These are phyloP conservation scores for Trissolcus basalis DNA, from an alignment of 1,140 invertebrate genomes.

Conservation along the genomic window DNA sequence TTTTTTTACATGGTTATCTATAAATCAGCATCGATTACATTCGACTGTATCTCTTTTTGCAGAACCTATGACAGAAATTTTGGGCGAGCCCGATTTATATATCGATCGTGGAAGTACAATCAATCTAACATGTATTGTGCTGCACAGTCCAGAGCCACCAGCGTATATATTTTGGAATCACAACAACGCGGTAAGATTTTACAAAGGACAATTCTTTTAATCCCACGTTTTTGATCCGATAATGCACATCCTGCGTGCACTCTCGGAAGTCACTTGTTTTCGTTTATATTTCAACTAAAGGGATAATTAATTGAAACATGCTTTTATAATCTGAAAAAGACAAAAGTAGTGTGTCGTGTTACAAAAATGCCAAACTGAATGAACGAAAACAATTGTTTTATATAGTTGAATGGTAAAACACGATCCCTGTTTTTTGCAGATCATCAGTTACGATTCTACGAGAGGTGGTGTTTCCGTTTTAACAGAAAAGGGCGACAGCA, in stretches of 20 bases:
- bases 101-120: conserved; percentile 94
- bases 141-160: conserved; percentile 92
- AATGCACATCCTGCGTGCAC: not conserved
- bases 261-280: not conserved
- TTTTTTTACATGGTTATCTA: not conserved
- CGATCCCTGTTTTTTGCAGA: conserved; percentile 73
- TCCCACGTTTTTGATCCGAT: not conserved
- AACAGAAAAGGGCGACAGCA: conserved; percentile 89
- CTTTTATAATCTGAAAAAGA: no score
- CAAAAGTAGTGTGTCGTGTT: no score
- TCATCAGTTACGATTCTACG: conserved; percentile 85
- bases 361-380: conserved; percentile 1
- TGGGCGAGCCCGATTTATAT: conserved; percentile 91
- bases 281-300: not conserved
- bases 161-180: conserved; percentile 96
- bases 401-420: conserved; percentile 37
- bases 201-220: conserved; percentile 13
- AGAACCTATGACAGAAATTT: conserved; percentile 93
- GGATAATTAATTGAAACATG: no score
- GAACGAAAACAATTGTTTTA: conserved; percentile 11
- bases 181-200: conserved; percentile 86
- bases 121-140: conserved; percentile 93
- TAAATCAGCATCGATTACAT: no score
- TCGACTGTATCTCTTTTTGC: conserved; percentile 68
- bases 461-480: conserved; percentile 86